Evolutionary conservation across 2,113 vertebrate genomes (phyloP).

Genomic region (Lagenorhynchus albirostris): DNA sequence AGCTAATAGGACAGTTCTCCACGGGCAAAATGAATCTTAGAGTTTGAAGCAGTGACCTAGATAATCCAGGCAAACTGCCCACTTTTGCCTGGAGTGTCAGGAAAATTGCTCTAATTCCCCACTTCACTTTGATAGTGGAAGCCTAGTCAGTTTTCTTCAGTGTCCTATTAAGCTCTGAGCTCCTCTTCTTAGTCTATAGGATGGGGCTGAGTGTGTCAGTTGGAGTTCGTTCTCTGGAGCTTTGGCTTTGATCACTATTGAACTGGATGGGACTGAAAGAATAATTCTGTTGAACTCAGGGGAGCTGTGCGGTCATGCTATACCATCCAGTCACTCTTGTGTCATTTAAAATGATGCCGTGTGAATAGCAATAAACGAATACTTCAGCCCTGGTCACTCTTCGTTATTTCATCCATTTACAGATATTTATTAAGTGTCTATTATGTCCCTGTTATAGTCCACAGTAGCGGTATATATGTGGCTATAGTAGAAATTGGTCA

Average conservation of each 20-base stretch:
- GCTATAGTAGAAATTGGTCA: neutral
- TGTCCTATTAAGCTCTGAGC: neutral
- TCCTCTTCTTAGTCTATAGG: neutral
- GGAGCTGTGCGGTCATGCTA: neutral
- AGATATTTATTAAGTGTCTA: neutral
- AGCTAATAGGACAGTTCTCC: constrained; percentile 57
- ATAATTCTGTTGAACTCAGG: neutral
- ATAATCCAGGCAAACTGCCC: constrained; percentile 57
- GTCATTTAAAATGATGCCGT: neutral
- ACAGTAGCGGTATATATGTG: fast-evolving
- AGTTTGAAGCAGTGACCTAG: constrained; percentile 46
- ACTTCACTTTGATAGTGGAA: constrained; percentile 3
- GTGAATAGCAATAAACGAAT: neutral
- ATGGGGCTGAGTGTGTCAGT: neutral
- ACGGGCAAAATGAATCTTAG: constrained; percentile 10
- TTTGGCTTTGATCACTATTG: constrained; percentile 22
- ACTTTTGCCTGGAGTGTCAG: constrained; percentile 59
- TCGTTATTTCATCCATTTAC: neutral
- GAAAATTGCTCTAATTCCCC: constrained; percentile 64
- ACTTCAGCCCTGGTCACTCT: neutral
- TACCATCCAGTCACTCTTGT: neutral
- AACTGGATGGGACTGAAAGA: constrained; percentile 45
- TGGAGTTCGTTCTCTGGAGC: neutral
- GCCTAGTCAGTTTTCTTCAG: neutral
- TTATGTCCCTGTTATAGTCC: neutral